Evolutionary conservation across 2,888 invertebrate genomes (phyloP), one percentile per base, ranked within the genome.

Genomic region (Cinara cedri): DNA sequence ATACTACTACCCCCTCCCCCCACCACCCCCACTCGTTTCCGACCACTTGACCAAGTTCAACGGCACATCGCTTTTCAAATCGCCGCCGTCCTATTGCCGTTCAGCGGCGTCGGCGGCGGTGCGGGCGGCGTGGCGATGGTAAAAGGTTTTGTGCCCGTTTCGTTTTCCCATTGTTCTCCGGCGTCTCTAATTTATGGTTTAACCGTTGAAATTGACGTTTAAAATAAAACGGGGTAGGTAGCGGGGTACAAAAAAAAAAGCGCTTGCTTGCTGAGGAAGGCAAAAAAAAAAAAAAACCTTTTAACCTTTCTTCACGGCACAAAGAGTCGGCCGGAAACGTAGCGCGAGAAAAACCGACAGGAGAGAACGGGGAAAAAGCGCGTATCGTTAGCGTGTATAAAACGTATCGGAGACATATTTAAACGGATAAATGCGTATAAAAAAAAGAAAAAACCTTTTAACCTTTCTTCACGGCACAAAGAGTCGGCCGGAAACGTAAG

Each of bases 131-230:
- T 55, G 24, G 16, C 34, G 51, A 24, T 3, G 66, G 55, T 68
- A 76, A 76, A 76, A 76, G 65, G 76, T 76, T 76, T 76, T 65
- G 66, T 65, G 66, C 65, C 24, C 44, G 21, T 42, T 63, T 54
- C 62, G 65, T 75, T 65, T 72, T 63, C 72, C 57, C 81, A 66
- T 81, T 81, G 60, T 81, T 75, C 75, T 57, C 57, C 46, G 49
- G 42, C 34, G 24, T 65, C 81, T 68, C 68, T 74, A 72, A 74
- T 72, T 72, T 81, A 72, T 74, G 54, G 65, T 74, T 55, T 21
- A 51, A 65, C 75, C 75, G 26, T 81, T 74, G 78, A 78, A 70
- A 70, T 78, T 51, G 78, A 78, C 78, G 78, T 68, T 70, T 26
- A 55, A 80, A 76, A 76, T 34, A 81, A 60, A 72, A 76, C 49